A percentile compares a stretch with the other conserved stretches of the same genome.
These are phyloP conservation scores for Sarcophaga subvicina DNA, from an alignment of 2,888 invertebrate genomes.

Conservation along the genomic window DNA sequence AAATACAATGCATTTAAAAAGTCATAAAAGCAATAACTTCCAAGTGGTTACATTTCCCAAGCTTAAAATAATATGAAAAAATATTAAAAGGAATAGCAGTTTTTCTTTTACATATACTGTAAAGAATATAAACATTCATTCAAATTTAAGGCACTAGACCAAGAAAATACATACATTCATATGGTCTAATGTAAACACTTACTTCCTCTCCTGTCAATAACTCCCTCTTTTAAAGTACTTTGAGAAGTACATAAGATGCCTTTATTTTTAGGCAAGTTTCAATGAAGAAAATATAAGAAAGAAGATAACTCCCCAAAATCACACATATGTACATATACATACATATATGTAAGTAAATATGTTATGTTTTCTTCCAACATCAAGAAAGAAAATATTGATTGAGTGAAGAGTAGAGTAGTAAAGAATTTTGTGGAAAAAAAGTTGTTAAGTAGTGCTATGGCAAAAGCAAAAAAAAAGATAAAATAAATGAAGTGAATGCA, in stretches of 20 bases:
- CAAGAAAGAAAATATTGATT: not conserved
- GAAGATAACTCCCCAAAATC: not conserved
- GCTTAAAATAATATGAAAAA: not conserved
- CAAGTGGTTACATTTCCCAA: constrained; percentile 67
- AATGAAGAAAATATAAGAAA: not conserved
- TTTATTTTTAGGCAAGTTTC: constrained; percentile 56
- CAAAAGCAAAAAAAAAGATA: constrained; percentile 29
- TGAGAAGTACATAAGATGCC: constrained; percentile 40
- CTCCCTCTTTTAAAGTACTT: constrained; percentile 28
- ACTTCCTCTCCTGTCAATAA: constrained; percentile 1
- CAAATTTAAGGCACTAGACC: constrained; percentile 57
- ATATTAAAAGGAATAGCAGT: not conserved
- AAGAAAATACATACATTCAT: too few relatives aligned
- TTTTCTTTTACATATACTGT: too few relatives aligned
- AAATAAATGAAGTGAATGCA: constrained; percentile 55
- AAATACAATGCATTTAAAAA: constrained; percentile 40
- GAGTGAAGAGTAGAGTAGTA: not conserved
- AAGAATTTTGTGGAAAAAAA: constrained; percentile 47
- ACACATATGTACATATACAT: not conserved
- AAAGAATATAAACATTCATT: constrained; percentile 5
- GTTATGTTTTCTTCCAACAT: not conserved
- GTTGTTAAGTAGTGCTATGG: constrained; percentile 58
- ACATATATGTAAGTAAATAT: not conserved
- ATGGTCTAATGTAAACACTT: not conserved
- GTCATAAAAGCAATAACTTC: constrained; percentile 67